Percentiles rank a stretch among this genome's conserved stretches.
Conservation (phyloP, 2,113 vertebrate species). For the Athene noctua region DNA sequence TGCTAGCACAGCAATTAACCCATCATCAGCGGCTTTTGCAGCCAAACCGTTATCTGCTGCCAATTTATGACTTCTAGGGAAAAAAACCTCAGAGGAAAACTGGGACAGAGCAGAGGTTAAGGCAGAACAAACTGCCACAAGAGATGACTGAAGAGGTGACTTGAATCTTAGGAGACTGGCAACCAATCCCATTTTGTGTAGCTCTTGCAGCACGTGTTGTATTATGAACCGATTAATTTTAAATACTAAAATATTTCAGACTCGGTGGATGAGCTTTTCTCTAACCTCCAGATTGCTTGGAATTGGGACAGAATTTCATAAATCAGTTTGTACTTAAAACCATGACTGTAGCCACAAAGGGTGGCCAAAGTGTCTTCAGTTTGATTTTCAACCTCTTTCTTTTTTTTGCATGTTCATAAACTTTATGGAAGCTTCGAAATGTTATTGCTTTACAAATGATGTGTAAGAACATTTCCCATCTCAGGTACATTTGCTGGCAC, state of each 20-base stretch:
- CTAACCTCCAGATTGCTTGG: not conserved
- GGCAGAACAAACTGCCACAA: not conserved
- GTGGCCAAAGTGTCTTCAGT: not conserved
- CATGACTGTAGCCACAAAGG: not conserved
- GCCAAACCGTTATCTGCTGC: not conserved
- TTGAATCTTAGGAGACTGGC: not conserved
- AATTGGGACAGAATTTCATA: not conserved
- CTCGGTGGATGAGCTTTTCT: not conserved
- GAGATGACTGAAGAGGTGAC: not conserved
- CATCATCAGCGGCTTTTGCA: not conserved
- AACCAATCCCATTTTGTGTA: not conserved
- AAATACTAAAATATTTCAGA: not conserved
- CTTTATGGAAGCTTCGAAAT: not conserved
- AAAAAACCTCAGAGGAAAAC: not conserved
- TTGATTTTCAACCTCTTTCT: not conserved
- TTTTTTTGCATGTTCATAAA: not conserved
- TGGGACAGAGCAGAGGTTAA: not conserved
- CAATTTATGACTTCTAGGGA: not conserved
- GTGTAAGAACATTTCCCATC: not conserved
- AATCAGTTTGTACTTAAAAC: not conserved
- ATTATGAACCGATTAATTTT: not conserved
- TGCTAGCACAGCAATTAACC: not conserved
- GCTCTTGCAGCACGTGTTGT: not conserved
- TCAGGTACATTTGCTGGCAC: not conserved
- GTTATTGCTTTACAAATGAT: not conserved